A percentile compares a stretch with the other conserved stretches of the same genome.
Evolutionary conservation across 2,888 invertebrate species (phyloP).

Genomic region (Spisula subtruncata): DNA sequence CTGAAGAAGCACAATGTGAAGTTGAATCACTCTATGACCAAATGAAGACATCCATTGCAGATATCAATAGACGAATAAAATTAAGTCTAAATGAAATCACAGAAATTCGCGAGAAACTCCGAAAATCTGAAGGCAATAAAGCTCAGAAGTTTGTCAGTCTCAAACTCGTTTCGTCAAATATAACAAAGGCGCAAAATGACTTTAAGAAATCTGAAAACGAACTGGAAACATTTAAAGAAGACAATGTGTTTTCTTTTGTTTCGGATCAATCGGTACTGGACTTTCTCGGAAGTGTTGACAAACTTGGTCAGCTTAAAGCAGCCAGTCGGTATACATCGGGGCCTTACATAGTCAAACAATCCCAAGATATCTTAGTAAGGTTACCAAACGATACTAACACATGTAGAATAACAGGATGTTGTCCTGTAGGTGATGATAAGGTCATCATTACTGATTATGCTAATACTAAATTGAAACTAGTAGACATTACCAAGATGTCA

Average conservation of each 20-base stretch:
- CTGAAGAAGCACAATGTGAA: neutral
- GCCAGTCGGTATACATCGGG: neutral
- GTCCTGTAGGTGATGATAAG: neutral
- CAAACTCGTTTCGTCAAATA: neutral
- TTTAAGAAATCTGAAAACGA: neutral
- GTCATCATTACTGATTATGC: neutral
- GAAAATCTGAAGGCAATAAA: neutral
- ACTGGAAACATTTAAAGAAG: neutral
- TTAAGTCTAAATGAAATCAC: neutral
- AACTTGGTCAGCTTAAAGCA: neutral
- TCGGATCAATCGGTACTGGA: neutral
- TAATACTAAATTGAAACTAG: constrained; percentile 1
- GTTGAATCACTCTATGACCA: neutral
- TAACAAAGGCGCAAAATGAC: neutral
- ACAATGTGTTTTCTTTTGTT: neutral
- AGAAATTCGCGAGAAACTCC: neutral
- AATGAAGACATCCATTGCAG: neutral
- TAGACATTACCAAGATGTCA: neutral
- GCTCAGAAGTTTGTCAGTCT: neutral
- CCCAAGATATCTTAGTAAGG: neutral
- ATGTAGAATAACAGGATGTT: neutral
- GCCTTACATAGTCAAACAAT: neutral
- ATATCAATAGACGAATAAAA: neutral
- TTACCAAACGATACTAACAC: neutral
- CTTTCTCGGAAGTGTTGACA: neutral